phyloP scores from a whole-genome alignment of 2,113 vertebrate genomes.

The Hoplias malabaricus region DNA sequence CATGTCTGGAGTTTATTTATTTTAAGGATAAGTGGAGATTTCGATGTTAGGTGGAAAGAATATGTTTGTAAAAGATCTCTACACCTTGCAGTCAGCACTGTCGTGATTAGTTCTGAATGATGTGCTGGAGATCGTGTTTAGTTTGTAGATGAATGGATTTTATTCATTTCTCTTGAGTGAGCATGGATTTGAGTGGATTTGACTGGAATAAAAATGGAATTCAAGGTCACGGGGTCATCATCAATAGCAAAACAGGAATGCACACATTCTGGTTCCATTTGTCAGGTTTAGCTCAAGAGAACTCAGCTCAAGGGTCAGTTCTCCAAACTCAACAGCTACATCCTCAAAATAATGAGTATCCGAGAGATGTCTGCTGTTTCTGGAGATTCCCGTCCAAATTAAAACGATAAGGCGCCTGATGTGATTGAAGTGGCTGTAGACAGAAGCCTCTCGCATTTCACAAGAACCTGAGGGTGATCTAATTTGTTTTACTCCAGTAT shows the following conservation, averaged over 20 bases:
- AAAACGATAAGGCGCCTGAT: neutral
- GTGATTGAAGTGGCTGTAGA: conserved; percentile 6
- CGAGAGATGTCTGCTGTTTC: neutral
- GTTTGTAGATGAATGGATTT: neutral
- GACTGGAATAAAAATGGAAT: neutral
- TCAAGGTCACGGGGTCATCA: neutral
- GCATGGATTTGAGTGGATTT: neutral
- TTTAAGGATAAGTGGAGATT: neutral
- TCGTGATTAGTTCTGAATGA: neutral
- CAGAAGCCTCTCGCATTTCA: conserved; percentile 34
- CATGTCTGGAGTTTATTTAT: neutral
- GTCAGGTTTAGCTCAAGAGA: neutral
- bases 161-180: neutral
- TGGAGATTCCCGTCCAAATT: neutral
- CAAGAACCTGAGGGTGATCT: conserved; percentile 40
- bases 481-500: conserved; percentile 44
- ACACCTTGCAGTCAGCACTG: neutral
- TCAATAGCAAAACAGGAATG: conserved; percentile 2
- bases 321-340: neutral
- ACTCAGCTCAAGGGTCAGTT: neutral
- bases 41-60: neutral
- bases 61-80: neutral
- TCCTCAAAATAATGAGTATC: neutral
- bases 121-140: neutral
- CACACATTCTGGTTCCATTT: neutral